Base-by-base conservation (phyloP, 2,113 vertebrate genomes). In the Lophochroa leadbeateri region DNA sequence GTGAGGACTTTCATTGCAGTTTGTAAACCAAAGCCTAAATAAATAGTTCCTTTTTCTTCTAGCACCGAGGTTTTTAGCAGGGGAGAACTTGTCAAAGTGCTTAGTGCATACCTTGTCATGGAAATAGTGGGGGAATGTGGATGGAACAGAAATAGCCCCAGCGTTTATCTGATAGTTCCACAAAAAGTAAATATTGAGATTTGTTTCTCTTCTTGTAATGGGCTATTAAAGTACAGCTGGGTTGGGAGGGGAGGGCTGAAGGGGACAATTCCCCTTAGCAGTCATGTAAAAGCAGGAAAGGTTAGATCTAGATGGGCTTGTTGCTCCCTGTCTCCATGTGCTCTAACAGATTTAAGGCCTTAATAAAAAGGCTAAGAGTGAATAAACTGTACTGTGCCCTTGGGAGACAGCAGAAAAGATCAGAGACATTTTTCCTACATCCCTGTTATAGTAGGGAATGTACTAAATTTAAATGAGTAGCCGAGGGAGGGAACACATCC, bases 181-280 rank as follows among this genome's bases (percentile, higher is more conserved):
- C 90, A 75, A 33, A 94, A 96, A 96, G 94, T 96, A 96, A 96
- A 96, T 97, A 97, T 78, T 96, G 90, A 96, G 96, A 93, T 91
- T 96, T 91, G 88, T 93, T 96, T 96, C 94, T 92, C 77, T 74
- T 90, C 87, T 86, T 90, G 90, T 96, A 93, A 96, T 85, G 86
- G 47, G 47, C 84, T 91, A 79, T 85, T 96, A 94, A 96, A 96
- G 78, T 85, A 79, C 84, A 70, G 41, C 93, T 58, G 74, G 79
- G 63, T 91, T 79, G 74, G 77, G 78, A 95, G 78, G n/a, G 61
- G 77, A 78, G 37, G 52, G 52, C 47, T 81, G 33, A 77, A 86
- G 82, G 89, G 82, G 92, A 89, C 60, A 71, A 71, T 86, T 96
- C 95, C 89, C 55, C 77, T 60, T 41, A 57, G 25, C 29, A 89